Percentiles rank a stretch among this genome's conserved stretches.
phyloP scores from a whole-genome alignment of 2,888 invertebrate species.

The Caenorhabditis becei region DNA sequence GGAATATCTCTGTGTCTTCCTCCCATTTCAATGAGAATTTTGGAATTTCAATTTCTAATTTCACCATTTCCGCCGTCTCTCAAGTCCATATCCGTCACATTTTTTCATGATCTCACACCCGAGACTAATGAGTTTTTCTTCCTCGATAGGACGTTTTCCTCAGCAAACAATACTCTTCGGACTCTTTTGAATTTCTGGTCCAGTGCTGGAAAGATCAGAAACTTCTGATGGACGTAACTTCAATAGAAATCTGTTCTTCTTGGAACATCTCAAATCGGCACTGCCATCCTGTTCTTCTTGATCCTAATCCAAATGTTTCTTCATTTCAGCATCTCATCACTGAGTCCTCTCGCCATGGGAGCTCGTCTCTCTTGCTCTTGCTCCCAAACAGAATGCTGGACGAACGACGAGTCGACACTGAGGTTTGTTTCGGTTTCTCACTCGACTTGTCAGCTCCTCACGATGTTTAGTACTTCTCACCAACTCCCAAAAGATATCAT shows the following conservation, averaged over 20 bases:
- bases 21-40: neutral
- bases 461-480: neutral
- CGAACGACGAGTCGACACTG: conserved; percentile 56
- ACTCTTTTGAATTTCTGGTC: neutral
- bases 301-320: no score
- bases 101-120: neutral
- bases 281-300: no score
- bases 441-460: conserved; percentile 2
- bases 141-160: neutral
- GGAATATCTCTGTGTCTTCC: neutral
- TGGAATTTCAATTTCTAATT: neutral
- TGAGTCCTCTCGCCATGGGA: conserved; percentile 37
- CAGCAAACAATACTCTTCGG: neutral
- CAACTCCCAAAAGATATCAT: conserved; percentile 15
- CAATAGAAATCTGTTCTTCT: no score
- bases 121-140: neutral
- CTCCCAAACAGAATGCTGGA: conserved; percentile 61
- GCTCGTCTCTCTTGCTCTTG: conserved; percentile 61
- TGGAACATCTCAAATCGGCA: no score
- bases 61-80: neutral
- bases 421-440: conserved; percentile 31
- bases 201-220: no score
- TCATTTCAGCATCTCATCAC: conserved; percentile 7
- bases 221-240: no score
- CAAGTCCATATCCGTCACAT: neutral